Evolutionary conservation across 2,888 invertebrate genomes (phyloP), one percentile per base, ranked within the genome.

Genomic region (Melanophora roralis): DNA sequence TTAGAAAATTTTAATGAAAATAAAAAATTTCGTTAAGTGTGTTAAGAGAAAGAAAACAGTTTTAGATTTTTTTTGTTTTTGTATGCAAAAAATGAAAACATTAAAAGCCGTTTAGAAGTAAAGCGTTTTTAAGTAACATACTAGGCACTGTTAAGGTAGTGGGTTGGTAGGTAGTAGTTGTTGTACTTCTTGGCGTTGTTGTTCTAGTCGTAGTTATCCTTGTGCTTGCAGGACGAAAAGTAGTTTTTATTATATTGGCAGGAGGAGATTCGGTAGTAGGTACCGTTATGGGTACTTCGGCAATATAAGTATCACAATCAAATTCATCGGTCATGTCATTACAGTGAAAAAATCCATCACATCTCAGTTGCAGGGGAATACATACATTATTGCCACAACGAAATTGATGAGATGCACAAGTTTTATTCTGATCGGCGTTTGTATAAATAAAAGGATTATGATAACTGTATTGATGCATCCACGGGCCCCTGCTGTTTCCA

Each of bases 301-400:
- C 51, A 32, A 2, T 45, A 77, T 87, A 87, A 2, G 73, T 72
- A 2, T 87, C 85, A 83, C 92, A 92, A 82, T 89, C 88, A 45
- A 84, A 84, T 86, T 93, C 93, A 85, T 93, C 93, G 53, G 92
- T 91, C 83, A 90, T 87, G 87, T 94, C 93, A 78, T 90, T 89
- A 88, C 94, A 94, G 84, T 94, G 93, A 81, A 86, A 85, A 62
- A 87, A 85, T 45, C 91, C 90, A 88, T 94, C 92, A 87, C 94
- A 93, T 73, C 91, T 87, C 64, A 89, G 82, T 12, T 85, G 80
- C 64, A 86, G 51, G 9, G 88, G 91, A 81, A 94, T 93, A 89
- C 94, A 94, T 83, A 91, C 90, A 86, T 92, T 92, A 86, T 91
- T 90, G 49, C 75, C 67, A 89, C 94, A 94, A 86, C 91, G 91